These are phyloP conservation scores for Bubo scandiacus DNA, from an alignment of 2,113 vertebrate species.

Conservation along the genomic window DNA sequence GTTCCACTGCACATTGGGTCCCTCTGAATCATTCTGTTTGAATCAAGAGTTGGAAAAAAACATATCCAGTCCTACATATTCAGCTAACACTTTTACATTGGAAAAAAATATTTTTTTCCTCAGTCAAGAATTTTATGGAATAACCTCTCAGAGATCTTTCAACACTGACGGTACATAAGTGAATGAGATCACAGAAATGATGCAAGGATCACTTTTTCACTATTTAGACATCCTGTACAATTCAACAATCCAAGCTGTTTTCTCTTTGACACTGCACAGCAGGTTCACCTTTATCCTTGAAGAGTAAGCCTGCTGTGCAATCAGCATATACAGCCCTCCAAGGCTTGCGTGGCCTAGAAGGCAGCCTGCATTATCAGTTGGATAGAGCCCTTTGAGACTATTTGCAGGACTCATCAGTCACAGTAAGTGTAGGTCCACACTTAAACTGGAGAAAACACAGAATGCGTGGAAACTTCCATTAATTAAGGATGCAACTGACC, in stretches of 20 bases:
- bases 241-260: background rate
- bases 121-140: background rate
- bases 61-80: background rate
- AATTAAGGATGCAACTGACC: constrained; percentile 39
- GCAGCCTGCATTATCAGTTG: background rate
- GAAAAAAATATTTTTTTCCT: background rate
- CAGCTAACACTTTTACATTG: background rate
- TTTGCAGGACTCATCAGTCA: constrained; percentile 19
- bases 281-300: constrained; percentile 19
- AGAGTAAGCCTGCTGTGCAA: constrained; percentile 35
- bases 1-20: background rate
- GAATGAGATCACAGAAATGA: background rate
- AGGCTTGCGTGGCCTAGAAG: constrained; percentile 45
- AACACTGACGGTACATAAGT: background rate
- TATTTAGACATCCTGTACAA: background rate
- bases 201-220: background rate
- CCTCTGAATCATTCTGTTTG: background rate
- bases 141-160: background rate
- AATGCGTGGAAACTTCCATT: background rate
- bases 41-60: background rate
- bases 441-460: constrained; percentile 15
- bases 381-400: background rate
- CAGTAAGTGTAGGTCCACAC: background rate
- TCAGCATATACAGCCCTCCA: constrained; percentile 28
- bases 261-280: constrained; percentile 19